Evolutionary conservation across 2,113 vertebrate species (phyloP).

Genomic region (Antechinus stuartii): DNA sequence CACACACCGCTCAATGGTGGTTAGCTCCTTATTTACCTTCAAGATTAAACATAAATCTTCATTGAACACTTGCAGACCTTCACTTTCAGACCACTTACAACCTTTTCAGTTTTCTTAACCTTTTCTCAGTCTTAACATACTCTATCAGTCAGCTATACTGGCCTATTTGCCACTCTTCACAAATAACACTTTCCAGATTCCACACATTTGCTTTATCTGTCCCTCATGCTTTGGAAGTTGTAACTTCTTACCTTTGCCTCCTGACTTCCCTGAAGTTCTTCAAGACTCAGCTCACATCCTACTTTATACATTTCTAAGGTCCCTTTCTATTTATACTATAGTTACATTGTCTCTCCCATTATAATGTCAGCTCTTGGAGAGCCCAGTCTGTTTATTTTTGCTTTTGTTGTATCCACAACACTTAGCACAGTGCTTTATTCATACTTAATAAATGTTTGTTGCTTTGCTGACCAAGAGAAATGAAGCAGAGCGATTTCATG

Average conservation of each 20-base stretch:
- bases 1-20: not conserved
- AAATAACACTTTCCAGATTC: not conserved
- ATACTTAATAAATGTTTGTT: not conserved
- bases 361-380: not conserved
- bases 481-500: not conserved
- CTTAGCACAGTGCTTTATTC: not conserved
- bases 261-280: not conserved
- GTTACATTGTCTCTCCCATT: not conserved
- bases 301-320: not conserved
- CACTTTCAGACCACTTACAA: not conserved
- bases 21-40: not conserved
- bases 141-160: not conserved
- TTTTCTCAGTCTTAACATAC: too few relatives aligned
- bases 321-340: not conserved
- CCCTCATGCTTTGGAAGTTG: not conserved
- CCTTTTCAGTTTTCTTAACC: not conserved
- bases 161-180: not conserved
- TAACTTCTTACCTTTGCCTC: not conserved
- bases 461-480: not conserved
- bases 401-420: not conserved
- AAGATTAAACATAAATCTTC: not conserved
- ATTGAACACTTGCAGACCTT: not conserved
- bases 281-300: not conserved
- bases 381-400: not conserved
- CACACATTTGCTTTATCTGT: not conserved